Percentiles rank a stretch among this genome's conserved stretches.
phyloP scores from a whole-genome alignment of 1,140 invertebrate species.

The Antheraea mylitta region DNA sequence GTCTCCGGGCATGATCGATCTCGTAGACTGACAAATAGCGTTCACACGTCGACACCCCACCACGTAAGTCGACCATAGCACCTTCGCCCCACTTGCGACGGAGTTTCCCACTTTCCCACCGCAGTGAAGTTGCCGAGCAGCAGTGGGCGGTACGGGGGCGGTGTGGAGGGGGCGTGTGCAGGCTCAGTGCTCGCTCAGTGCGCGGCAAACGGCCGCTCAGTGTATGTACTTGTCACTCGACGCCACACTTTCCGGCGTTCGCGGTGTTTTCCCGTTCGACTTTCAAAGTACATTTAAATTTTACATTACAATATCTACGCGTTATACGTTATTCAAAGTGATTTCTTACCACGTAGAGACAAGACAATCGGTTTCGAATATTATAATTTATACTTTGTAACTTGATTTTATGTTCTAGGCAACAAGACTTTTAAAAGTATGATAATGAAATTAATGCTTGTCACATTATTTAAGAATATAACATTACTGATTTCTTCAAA shows the following conservation, averaged over 20 bases:
- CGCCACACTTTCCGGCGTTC: constrained; percentile 51
- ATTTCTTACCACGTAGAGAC: too few relatives aligned
- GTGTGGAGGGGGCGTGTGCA: constrained; percentile 32
- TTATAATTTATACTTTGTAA: too few relatives aligned
- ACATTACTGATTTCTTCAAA: too few relatives aligned
- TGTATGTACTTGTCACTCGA: neutral
- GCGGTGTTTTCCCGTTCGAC: constrained; percentile 8
- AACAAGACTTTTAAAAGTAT: too few relatives aligned
- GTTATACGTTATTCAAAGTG: too few relatives aligned
- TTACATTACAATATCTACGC: too few relatives aligned
- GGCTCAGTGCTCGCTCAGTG: constrained; percentile 20
- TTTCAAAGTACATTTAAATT: too few relatives aligned
- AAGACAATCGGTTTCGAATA: too few relatives aligned
- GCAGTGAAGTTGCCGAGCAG: constrained; percentile 53
- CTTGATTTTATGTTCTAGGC: too few relatives aligned
- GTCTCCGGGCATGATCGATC: constrained; percentile 15
- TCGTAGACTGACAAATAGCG: constrained; percentile 25
- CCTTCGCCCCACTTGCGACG: constrained; percentile 42
- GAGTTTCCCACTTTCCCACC: constrained; percentile 62
- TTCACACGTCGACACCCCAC: constrained; percentile 28
- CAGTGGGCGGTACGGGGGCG: constrained; percentile 60
- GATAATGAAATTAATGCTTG: too few relatives aligned
- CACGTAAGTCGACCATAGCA: constrained; percentile 21
- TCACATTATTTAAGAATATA: too few relatives aligned
- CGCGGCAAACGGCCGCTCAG: constrained; percentile 17